A percentile compares a stretch with the other conserved stretches of the same genome.
phyloP scores from a whole-genome alignment of 2,888 invertebrate genomes.

The Plagodis dolabraria region DNA sequence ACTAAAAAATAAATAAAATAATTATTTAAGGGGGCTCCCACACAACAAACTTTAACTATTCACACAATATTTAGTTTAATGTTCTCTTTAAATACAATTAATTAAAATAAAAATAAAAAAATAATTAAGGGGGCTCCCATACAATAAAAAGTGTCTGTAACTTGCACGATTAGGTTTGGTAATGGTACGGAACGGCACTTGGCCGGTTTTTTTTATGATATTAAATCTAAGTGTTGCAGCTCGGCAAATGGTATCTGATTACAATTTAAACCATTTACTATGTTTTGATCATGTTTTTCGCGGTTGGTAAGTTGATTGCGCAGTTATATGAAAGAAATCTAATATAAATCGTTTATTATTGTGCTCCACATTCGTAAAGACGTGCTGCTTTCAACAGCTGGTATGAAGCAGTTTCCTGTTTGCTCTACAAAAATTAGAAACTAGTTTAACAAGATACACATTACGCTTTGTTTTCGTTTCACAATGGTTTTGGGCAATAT shows the following conservation, averaged over 20 bases:
- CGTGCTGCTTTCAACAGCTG: conserved; percentile 27
- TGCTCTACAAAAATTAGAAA: conserved; percentile 21
- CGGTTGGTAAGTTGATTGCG: conserved; percentile 4
- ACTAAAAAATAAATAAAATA: too few species aligned
- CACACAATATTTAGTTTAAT: too few species aligned
- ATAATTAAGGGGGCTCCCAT: too few species aligned
- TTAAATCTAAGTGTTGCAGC: not conserved
- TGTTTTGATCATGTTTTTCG: not conserved
- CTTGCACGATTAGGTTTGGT: too few species aligned
- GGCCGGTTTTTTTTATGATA: not conserved
- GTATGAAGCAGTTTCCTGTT: conserved; percentile 48
- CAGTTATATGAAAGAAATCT: conserved; percentile 10
- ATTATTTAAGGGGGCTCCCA: too few species aligned
- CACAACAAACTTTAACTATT: too few species aligned
- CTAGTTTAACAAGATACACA: not conserved
- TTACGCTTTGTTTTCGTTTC: too few species aligned
- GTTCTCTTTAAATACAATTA: too few species aligned
- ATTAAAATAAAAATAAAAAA: too few species aligned
- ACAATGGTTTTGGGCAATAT: not conserved
- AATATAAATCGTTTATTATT: conserved; percentile 12
- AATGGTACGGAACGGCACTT: too few species aligned
- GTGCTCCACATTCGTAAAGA: conserved; percentile 23
- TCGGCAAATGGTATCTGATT: not conserved
- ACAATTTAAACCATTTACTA: too few species aligned
- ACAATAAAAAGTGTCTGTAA: too few species aligned